Evolutionary conservation across 2,888 invertebrate genomes (phyloP), one percentile per base, ranked within the genome.

Genomic region (Muscina levida): DNA sequence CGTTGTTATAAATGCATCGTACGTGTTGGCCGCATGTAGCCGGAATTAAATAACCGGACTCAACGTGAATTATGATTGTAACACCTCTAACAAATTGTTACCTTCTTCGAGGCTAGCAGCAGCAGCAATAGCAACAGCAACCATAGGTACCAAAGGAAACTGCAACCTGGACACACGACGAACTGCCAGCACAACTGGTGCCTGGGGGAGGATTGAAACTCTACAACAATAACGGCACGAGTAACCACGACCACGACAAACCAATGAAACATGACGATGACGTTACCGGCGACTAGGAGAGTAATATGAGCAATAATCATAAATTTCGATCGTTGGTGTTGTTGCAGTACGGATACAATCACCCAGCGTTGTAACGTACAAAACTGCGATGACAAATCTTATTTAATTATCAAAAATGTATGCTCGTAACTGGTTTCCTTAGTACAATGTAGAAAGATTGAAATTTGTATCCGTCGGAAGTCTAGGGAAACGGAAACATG

Each of bases 81-180:
- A 77, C 81, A 81, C 81, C 81, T 77, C 44, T 81, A 81, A 81
- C 77, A 81, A 81, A 81, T 81, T 81, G 77, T 72, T 81, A 81
- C 77, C 75, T 68, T 62, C 77, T 72, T 66, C 8, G 59, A 72
- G 67, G 57, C 72, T 59, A 71, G 53, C 66, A 68, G 26, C 19
- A 19, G 3, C 67, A 66, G 56, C 65, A 62, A 17, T 26, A 39
- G 31, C 4, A 11, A 19, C 59, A 15, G 13, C 57, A 53, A n/a
- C 44, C 26, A 57, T 8, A 17, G 65, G 26, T 15, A 72, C 11
- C 10, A 6, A 31, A 31, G 26, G 17, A 56, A 46, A 56, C 42
- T 51, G 51, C 0, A 59, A 22, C 0, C 24, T 5, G 44, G 44
- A 22, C 1, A 39, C 31, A 31, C 4, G 8, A 8, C 31, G 59